Percentiles rank a stretch among this genome's conserved stretches.
phyloP scores from a whole-genome alignment of 2,797 vertebrate species.

The Phaenicophaeus curvirostris region DNA sequence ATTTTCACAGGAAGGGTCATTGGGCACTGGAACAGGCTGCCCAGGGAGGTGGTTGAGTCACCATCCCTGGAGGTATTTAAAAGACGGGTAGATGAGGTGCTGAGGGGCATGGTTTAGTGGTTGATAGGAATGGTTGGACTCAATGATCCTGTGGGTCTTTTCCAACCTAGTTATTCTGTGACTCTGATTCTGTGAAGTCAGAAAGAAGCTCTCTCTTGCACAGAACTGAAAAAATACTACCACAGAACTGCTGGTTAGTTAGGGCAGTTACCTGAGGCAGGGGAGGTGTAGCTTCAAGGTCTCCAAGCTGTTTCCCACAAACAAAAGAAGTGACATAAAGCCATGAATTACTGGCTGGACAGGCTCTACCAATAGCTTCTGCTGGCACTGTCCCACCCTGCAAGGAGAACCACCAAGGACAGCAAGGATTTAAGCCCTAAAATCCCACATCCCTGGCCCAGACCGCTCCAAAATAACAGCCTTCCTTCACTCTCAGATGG shows the following conservation, averaged over 20 bases:
- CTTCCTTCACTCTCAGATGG: not conserved
- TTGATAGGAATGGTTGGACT: too few relatives aligned
- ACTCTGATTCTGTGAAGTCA: not conserved
- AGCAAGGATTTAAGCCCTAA: not conserved
- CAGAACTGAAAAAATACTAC: not conserved
- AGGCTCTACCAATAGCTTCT: not conserved
- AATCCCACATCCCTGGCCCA: not conserved
- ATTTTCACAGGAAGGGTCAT: too few relatives aligned
- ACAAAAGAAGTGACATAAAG: not conserved
- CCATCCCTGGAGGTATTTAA: too few relatives aligned
- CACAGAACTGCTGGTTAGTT: not conserved
- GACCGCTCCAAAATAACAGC: not conserved
- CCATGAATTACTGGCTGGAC: not conserved
- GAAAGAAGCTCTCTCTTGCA: not conserved
- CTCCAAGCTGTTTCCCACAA: not conserved
- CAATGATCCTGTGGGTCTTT: too few relatives aligned
- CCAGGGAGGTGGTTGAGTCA: too few relatives aligned
- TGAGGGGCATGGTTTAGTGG: too few relatives aligned
- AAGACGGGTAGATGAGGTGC: too few relatives aligned
- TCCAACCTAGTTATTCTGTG: too few relatives aligned
- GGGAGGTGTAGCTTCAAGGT: not conserved
- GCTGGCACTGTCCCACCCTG: not conserved
- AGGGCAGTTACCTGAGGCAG: not conserved
- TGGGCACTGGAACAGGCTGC: too few relatives aligned
- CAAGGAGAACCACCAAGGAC: not conserved